Conservation (phyloP, 1,140 invertebrate species). For the Dysdera silvatica region DNA sequence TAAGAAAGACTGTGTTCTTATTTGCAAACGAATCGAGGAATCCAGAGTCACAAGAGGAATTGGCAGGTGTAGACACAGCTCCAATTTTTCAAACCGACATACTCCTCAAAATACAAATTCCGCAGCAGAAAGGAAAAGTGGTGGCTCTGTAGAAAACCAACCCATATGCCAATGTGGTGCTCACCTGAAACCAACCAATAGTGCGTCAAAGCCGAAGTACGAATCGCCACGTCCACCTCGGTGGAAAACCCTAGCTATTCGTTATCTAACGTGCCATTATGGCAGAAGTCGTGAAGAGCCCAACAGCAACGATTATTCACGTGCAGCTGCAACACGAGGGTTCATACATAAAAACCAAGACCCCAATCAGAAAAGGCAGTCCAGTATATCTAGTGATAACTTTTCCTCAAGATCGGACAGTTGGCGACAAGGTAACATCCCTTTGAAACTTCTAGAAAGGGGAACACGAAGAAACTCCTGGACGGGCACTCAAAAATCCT, state of each 20-base stretch:
- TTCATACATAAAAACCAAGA: neutral
- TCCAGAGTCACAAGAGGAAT: constrained; percentile 53
- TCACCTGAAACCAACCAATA: constrained; percentile 4
- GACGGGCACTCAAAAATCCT: constrained; percentile 28
- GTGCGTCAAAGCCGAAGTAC: no score
- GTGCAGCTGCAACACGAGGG: no score
- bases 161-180: constrained; percentile 24
- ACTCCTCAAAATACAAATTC: constrained; percentile 75
- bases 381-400: constrained; percentile 72
- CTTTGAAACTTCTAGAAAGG: constrained; percentile 52
- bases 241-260: constrained; percentile 22
- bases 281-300: neutral
- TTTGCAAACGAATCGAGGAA: constrained; percentile 87
- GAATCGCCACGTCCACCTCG: neutral
- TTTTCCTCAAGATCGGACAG: constrained; percentile 75
- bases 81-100: constrained; percentile 79
- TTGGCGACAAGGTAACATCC: constrained; percentile 52
- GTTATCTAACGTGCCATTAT: constrained; percentile 22
- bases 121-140: constrained; percentile 48
- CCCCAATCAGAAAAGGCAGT: constrained; percentile 46
- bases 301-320: no score
- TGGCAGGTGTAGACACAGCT: constrained; percentile 71
- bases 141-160: constrained; percentile 35
- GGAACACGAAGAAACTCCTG: constrained; percentile 29
- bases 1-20: constrained; percentile 92